These are phyloP conservation scores for Mythimna loreyi DNA, from an alignment of 2,888 invertebrate species.

Conservation along the genomic window DNA sequence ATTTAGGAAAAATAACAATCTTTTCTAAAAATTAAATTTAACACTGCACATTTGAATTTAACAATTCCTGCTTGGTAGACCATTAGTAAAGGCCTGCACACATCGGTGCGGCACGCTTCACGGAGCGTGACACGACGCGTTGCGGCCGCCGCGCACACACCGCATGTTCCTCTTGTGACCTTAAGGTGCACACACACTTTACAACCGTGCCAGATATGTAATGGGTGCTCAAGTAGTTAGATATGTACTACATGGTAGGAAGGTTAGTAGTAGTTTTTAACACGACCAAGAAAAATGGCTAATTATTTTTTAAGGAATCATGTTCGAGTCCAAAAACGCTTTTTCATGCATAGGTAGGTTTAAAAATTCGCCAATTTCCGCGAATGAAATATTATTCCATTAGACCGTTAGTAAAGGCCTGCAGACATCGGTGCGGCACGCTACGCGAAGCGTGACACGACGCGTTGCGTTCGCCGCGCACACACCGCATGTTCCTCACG, in stretches of 20 bases:
- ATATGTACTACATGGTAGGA: too few species aligned
- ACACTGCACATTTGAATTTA: neutral
- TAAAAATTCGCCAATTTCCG: too few species aligned
- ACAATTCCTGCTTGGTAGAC: conserved; percentile 28
- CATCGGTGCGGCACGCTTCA: conserved; percentile 36
- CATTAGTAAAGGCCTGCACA: conserved; percentile 41
- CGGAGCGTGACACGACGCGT: conserved; percentile 44
- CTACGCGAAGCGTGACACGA: conserved; percentile 46
- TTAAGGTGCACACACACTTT: conserved; percentile 36
- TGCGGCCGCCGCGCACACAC: conserved; percentile 38
- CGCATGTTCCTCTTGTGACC: conserved; percentile 52
- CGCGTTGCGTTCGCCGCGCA: conserved; percentile 40
- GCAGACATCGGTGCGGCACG: conserved; percentile 33
- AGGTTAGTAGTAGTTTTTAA: too few species aligned
- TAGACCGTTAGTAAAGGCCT: conserved; percentile 39
- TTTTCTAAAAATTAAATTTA: neutral
- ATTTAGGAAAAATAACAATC: neutral
- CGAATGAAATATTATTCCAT: too few species aligned
- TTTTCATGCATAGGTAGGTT: too few species aligned
- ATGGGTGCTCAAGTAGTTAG: neutral
- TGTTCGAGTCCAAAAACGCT: too few species aligned
- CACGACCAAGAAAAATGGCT: too few species aligned
- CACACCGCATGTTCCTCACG: conserved; percentile 50
- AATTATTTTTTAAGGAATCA: too few species aligned
- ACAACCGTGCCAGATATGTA: neutral